A percentile compares a stretch with the other conserved stretches of the same genome.
phyloP scores from a whole-genome alignment of 2,888 invertebrate genomes.

The Anarsia innoxiella region DNA sequence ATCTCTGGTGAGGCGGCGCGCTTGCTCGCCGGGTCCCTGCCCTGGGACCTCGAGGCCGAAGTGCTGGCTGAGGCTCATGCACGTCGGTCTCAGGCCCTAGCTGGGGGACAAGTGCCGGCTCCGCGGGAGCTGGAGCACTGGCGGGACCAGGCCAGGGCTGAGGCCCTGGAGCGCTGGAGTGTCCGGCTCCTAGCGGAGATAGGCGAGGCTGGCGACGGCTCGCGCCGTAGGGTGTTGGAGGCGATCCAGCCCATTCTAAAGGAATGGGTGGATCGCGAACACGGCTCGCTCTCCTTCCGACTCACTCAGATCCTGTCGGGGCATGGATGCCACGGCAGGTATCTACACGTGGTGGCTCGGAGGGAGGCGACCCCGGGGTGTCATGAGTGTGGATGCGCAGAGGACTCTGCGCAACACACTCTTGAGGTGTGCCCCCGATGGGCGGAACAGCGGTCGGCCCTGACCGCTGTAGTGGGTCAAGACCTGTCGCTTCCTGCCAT shows the following conservation, averaged over 20 bases:
- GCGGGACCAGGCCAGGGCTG: slow-evolving; percentile 2
- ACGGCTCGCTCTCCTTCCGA: neutral
- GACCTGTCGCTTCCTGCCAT: slow-evolving; percentile 9
- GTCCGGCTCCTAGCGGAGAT: neutral
- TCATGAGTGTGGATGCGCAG: neutral
- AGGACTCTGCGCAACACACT: slow-evolving; percentile 3
- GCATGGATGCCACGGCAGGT: slow-evolving; percentile 11
- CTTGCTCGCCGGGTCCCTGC: too few species aligned
- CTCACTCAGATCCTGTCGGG: slow-evolving; percentile 5
- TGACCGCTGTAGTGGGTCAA: neutral
- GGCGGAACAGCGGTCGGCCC: neutral
- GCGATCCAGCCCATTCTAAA: neutral
- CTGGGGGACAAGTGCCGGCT: neutral
- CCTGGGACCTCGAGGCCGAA: too few species aligned
- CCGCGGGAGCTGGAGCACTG: neutral
- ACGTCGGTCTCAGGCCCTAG: neutral
- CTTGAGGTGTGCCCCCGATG: slow-evolving; percentile 7
- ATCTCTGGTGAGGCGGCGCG: slow-evolving; percentile 14
- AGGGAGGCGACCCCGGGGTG: slow-evolving; percentile 2
- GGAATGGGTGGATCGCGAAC: neutral
- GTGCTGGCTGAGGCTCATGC: slow-evolving; percentile 15
- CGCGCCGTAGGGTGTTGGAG: too few species aligned
- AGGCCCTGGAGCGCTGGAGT: neutral
- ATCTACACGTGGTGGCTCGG: slow-evolving; percentile 10
- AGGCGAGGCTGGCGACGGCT: too few species aligned